Evolutionary conservation across 2,888 invertebrate species (phyloP), one percentile per base, ranked within the genome.

Genomic region (Chloroclystis v-ata): DNA sequence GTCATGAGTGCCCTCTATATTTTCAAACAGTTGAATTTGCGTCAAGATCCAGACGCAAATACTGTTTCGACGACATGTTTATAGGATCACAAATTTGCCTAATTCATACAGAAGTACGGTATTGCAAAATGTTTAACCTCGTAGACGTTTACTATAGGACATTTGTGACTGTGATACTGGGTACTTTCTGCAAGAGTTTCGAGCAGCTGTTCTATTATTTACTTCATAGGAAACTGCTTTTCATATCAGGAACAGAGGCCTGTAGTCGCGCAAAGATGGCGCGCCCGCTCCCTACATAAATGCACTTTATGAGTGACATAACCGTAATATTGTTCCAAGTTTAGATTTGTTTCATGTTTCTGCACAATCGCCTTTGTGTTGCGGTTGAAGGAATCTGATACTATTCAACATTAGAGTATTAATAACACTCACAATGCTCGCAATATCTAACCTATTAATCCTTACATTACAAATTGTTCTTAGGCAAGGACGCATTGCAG

Each of bases 171-270:
- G 42, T 28, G 37, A 49, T 52, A 43, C 44, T 20, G 20, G 2
- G 20, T 49, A 26, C 44, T 26, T 43, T 46, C 40, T 49, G 41
- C 40, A 45, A 43, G 37, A 35, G 38, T 54, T 48, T 39, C 52
- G 10, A 39, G 46, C 47, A 43, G 39, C 46, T 54, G 47, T 63
- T 75, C 72, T 76, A 81, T 84, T 83, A 84, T 84, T 79, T 82
- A 72, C 67, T 72, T 52, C 63, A 74, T 70, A 63, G 76, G 75
- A 78, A 79, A 80, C 75, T 73, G 81, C 81, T 83, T 84, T 85
- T 84, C 82, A 83, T 75, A 81, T 83, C 83, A 84, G 72, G 59
- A 78, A 71, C 83, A 84, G 79, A 67, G 68, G 64, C 69, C 64
- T 64, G 62, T 66, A 74, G 68, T 67, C 65, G 67, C 68, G 78